These are phyloP conservation scores for Chiropotes sagulatus DNA, from an alignment of 2,797 vertebrate species.

Conservation along the genomic window DNA sequence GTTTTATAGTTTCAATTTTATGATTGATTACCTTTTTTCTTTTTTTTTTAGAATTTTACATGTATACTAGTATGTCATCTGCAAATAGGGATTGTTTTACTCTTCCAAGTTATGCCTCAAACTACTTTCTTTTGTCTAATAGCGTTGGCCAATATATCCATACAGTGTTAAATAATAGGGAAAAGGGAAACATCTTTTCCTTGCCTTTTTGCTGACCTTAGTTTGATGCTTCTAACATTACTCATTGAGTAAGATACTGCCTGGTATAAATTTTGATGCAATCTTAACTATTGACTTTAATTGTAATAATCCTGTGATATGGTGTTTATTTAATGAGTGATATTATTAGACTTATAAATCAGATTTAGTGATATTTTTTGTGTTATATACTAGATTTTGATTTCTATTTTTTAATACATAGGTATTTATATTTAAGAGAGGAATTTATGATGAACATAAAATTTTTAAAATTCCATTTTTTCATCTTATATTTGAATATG, in stretches of 20 bases:
- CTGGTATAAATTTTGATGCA: neutral
- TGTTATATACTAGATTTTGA: conserved; percentile 7
- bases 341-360: conserved; percentile 13
- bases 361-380: neutral
- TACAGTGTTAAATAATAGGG: neutral
- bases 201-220: neutral
- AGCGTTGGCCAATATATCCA: neutral
- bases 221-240: conserved; percentile 35
- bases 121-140: conserved; percentile 30
- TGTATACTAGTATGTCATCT: neutral
- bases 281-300: neutral
- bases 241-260: neutral
- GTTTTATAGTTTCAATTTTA: conserved; percentile 48
- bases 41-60: neutral
- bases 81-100: neutral
- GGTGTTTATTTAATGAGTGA: neutral
- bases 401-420: conserved; percentile 7
- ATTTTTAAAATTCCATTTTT: neutral
- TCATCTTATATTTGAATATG: conserved; percentile 20
- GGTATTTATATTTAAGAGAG: neutral
- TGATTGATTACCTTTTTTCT: neutral
- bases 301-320: neutral
- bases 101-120: conserved; percentile 31
- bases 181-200: neutral
- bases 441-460: neutral